Percentiles rank a stretch among this genome's conserved stretches.
These are phyloP conservation scores for Cataglyphis cursor DNA, from an alignment of 2,888 invertebrate genomes.

Conservation along the genomic window DNA sequence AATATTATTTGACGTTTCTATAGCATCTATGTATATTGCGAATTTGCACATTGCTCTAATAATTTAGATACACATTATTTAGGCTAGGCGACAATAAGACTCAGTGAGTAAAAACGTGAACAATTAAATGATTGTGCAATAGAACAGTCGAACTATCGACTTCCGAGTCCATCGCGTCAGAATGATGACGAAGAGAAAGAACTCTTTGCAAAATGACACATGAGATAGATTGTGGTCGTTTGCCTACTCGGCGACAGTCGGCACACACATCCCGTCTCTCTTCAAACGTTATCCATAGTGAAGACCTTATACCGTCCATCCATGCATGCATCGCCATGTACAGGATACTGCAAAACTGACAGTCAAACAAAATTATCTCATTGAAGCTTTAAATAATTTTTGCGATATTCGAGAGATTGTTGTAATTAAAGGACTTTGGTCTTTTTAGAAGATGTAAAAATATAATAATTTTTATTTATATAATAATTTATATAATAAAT, in stretches of 20 bases:
- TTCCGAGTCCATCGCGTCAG: background rate
- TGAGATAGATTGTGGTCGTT: slow-evolving; percentile 54
- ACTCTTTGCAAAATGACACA: slow-evolving; percentile 32
- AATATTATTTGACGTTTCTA: background rate
- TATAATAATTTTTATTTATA: background rate
- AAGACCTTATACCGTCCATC: slow-evolving; percentile 23
- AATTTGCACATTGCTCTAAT: background rate
- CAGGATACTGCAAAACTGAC: slow-evolving; percentile 28
- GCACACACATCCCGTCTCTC: slow-evolving; percentile 24
- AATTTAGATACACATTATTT: background rate
- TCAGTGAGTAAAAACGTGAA: background rate
- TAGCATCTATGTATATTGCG: background rate
- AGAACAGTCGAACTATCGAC: slow-evolving; percentile 1
- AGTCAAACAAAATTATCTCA: background rate
- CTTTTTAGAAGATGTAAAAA: background rate
- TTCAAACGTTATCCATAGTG: slow-evolving; percentile 21
- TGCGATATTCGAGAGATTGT: background rate
- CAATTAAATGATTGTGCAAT: background rate
- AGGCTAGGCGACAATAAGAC: too few relatives aligned
- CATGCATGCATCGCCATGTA: slow-evolving; percentile 15
- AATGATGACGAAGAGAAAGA: slow-evolving; percentile 33
- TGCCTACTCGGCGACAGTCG: slow-evolving; percentile 37
- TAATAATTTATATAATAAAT: too few relatives aligned
- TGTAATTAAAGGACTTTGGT: background rate
- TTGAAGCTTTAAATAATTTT: background rate